Base-by-base conservation (phyloP, 2,113 vertebrate species). In the Nothocercus julius region DNA sequence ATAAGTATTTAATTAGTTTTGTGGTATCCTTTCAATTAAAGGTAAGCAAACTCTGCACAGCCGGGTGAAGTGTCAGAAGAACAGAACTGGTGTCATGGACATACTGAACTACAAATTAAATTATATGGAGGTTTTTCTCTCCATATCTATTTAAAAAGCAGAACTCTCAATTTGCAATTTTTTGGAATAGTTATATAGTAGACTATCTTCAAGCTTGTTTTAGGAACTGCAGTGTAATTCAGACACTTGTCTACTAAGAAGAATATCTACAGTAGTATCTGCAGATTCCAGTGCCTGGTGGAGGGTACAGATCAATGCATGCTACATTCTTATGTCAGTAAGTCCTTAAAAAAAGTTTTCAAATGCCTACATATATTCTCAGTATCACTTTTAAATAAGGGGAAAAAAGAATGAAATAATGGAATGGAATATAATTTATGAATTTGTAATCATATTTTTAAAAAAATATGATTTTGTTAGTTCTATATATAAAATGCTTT, bases 1-100 rank as follows among this genome's bases (percentile, higher is more conserved):
- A 84, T 91, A 90, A 56, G 89, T 94, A 90, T 84, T 92, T 22
- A 87, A 91, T 90, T 91, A 84, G 11, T 89, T 95, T 80, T 89
- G 11, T 38, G 82, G 69, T 66, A 18, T 19, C 4, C 40, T 84
- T 94, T 92, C 75, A 91, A 66, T 92, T 87, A 72, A 56, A 56
- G 27, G 54, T 56, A 56, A 89, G 22, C 64, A 89, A 90, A 92
- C 38, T 74, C 42, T 90, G 32, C 13, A 42, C 25, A 56, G n/a
- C 9, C 47, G 68, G 83, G 87, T 89, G 76, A 78, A 83, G 38
- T 82, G 34, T 64, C 77, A 66, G 84, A 88, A 87, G 53, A 90
- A 79, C 62, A 15, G 32, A 34, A 63, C 22, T 88, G 82, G 92
- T 94, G 83, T 16, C 13, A 21, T 8, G 88, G 69, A 56, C 38